Evolutionary conservation across 2,113 vertebrate genomes (phyloP), one percentile per base, ranked within the genome.

Genomic region (Strigops habroptila): DNA sequence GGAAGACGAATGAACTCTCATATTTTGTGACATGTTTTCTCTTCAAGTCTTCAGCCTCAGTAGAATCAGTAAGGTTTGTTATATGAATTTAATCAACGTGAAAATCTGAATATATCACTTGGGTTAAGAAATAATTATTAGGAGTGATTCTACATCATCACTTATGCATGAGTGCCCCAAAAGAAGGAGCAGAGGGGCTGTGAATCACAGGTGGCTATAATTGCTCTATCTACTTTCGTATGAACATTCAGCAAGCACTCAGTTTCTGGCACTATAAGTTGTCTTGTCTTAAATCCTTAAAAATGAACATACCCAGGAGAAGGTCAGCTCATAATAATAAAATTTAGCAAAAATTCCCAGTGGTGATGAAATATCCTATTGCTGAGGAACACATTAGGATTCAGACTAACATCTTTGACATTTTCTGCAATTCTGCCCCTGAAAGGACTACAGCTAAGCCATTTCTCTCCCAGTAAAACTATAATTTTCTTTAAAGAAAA

Each of bases 101-200:
- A 55, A 87, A 83, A 94, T 63, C 53, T 80, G 78, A 93, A 62
- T 88, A 57, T 76, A 95, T 82, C 52, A 74, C 44, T 86, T 80
- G 21, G 18, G 19, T 70, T 88, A 90, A 48, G 53, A 95, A 95
- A 90, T 83, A 88, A 86, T 86, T 90, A 88, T 86, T 91, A 62
- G 33, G 10, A 94, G 17, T 53, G 88, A 80, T 89, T 90, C n/a
- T 62, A 33, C 37, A 67, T 83, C 49, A 83, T 88, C 41, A 51
- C 30, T 92, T 92, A 55, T 53, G 14, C 37, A 51, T 81, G 46
- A 92, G 35, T 71, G 21, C 37, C 46, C 63, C 1, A 4, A 91
- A 85, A 82, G 73, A 49, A 96, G 82, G 25, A 81, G 31, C 60
- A 88, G n/a, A 91, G 82, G 35, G 43, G 15, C 39, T 83, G 64